These are phyloP conservation scores for Andrena hattorfiana DNA, from an alignment of 2,888 invertebrate genomes.

Conservation along the genomic window DNA sequence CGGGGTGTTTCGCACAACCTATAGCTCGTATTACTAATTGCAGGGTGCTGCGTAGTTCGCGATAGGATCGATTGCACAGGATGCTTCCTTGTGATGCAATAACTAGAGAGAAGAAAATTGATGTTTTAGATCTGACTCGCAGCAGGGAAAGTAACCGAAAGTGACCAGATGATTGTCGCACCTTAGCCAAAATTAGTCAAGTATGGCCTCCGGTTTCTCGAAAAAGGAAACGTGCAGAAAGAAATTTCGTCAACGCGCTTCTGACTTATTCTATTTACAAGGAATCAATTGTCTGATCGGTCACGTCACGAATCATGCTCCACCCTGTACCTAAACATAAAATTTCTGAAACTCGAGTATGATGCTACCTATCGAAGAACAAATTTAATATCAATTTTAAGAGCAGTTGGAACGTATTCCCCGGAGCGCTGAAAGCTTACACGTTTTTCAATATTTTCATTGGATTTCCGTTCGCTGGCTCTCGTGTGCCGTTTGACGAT, in stretches of 20 bases:
- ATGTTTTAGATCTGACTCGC: too few species aligned
- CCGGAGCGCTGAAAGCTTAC: background rate
- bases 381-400: constrained; percentile 1
- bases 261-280: background rate
- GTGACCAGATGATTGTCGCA: too few species aligned
- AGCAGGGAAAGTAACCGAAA: too few species aligned
- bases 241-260: background rate
- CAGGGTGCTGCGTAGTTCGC: too few species aligned
- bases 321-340: background rate
- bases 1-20: too few species aligned
- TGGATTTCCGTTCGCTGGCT: constrained; percentile 68
- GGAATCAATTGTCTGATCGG: background rate
- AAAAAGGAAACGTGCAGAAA: background rate
- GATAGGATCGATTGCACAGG: too few species aligned
- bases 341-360: background rate
- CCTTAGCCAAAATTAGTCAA: too few species aligned
- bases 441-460: constrained; percentile 35
- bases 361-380: background rate
- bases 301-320: background rate
- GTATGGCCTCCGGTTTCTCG: background rate
- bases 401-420: background rate
- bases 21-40: too few species aligned
- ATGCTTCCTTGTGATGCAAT: too few species aligned
- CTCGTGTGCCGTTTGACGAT: constrained; percentile 65
- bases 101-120: too few species aligned